Base-by-base conservation (phyloP, 2,797 vertebrate species). In the Rhinoraja longicauda region DNA sequence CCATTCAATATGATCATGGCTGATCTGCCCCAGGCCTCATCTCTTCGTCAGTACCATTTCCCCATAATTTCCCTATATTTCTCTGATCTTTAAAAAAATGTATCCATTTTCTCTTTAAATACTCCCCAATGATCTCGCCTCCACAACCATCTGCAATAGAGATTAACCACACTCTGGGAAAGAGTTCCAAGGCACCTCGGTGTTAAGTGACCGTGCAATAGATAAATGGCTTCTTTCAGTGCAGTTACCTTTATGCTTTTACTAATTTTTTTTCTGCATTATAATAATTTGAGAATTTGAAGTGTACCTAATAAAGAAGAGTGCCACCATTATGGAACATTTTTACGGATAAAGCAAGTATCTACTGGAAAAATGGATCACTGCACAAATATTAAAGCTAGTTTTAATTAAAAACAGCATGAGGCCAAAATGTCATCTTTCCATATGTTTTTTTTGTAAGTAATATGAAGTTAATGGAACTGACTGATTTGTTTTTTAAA, bases 401-500 rank as follows among this genome's bases (percentile, higher is more conserved):
- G 24, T 39, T 72, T 73, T 26, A 19, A 59, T 84, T 88, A 32
- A 64, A 88, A 91, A 73, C 67, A 45, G 13, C 29, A 15, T 57
- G 26, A 53, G 24, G 2, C 84, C 84, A 88, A 12, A 21, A 67
- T 72, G 70, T 72, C 19, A 72, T 72, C 45, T 72, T 72, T 21
- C 70, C 70, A 6, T 26, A 72, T 72, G 19, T 12, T 72, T 45
- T 36, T 92, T 64, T 92, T 45, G 26, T 75, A 17, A 75, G 1
- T 92, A 21, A 39, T 57, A 45, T 26, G 70, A 91, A 72, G 21
- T 73, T 91, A 26, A 26, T 70, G 53, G 17, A 53, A 93, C 84
- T 73, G 93, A 10, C 70, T 90, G 93, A 79, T 2, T 72, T 4
- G 76, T 36, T 95, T 95, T 93, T 94, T 93, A 94, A 93, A 92